Percentiles rank a stretch among this genome's conserved stretches.
These are phyloP conservation scores for Misgurnus mizolepis DNA, from an alignment of 2,113 vertebrate genomes.

Conservation along the genomic window DNA sequence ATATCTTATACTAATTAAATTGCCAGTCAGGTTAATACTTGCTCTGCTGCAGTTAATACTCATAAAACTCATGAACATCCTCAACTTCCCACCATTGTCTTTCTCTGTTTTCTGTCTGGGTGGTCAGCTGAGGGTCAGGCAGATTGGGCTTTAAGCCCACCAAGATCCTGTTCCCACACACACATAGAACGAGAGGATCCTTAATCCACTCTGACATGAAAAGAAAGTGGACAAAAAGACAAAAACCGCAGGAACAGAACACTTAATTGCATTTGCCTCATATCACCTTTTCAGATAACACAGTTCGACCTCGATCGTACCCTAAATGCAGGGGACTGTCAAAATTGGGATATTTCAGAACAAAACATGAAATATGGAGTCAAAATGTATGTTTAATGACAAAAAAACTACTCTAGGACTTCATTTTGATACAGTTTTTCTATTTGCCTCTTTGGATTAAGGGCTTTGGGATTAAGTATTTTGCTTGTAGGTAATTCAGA, in stretches of 20 bases:
- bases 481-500: no score
- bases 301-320: background rate
- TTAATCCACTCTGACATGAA: conserved; percentile 64
- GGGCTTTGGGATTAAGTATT: no score
- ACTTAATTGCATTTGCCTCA: conserved; percentile 60
- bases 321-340: background rate
- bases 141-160: conserved; percentile 29
- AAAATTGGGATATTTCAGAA: conserved; percentile 22
- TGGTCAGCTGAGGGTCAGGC: conserved; percentile 27
- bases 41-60: background rate
- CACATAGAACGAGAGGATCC: conserved; percentile 22
- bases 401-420: background rate
- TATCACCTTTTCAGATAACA: conserved; percentile 13
- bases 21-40: background rate
- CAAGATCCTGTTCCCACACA: conserved; percentile 38
- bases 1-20: background rate
- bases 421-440: no score
- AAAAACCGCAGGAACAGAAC: conserved; percentile 56
- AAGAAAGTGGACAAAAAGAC: conserved; percentile 52
- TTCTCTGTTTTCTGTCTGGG: conserved; percentile 36
- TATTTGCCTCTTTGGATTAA: no score
- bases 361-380: background rate
- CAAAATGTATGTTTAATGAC: conserved; percentile 7
- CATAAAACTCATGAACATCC: background rate
- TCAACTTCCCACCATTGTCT: conserved; percentile 14